Conservation (phyloP, 53 echinoderm and acorn worm genomes). For the Stichopus horrens region DNA sequence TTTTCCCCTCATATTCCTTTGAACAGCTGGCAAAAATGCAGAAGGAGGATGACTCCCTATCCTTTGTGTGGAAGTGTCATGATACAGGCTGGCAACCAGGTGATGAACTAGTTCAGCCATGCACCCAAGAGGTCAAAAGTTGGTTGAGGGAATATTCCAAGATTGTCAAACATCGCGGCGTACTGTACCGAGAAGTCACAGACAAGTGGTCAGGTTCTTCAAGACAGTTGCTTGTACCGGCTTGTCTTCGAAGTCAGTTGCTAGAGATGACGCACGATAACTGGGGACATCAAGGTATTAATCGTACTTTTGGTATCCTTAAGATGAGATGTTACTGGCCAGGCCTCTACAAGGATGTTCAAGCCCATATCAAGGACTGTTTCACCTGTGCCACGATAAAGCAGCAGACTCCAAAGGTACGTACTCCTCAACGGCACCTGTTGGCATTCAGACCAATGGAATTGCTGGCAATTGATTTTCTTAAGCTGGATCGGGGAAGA, state of each 20-base stretch:
- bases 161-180: slow-evolving; percentile 43
- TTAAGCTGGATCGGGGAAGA: slow-evolving; percentile 63
- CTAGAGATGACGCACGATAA: slow-evolving; percentile 43
- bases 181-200: slow-evolving; percentile 51
- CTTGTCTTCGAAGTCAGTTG: slow-evolving; percentile 14
- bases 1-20: slow-evolving; percentile 35
- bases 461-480: slow-evolving; percentile 62
- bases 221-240: slow-evolving; percentile 47
- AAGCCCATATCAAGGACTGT: slow-evolving; percentile 49
- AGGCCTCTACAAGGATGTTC: slow-evolving; percentile 50
- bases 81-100: slow-evolving; percentile 18
- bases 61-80: slow-evolving; percentile 21
- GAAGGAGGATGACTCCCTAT: slow-evolving; percentile 12
- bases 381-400: slow-evolving; percentile 55
- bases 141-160: slow-evolving; percentile 48
- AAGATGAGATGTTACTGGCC: slow-evolving; percentile 60
- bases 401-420: slow-evolving; percentile 48
- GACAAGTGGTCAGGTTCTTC: neutral
- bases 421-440: slow-evolving; percentile 59
- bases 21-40: slow-evolving; percentile 55
- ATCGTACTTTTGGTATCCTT: slow-evolving; percentile 46
- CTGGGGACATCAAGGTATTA: slow-evolving; percentile 58
- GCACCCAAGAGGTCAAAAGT: slow-evolving; percentile 14
- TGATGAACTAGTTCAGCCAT: neutral
- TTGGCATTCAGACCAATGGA: slow-evolving; percentile 62